These are phyloP conservation scores for Orthosia gracilis DNA, from an alignment of 2,888 invertebrate species.

Conservation along the genomic window DNA sequence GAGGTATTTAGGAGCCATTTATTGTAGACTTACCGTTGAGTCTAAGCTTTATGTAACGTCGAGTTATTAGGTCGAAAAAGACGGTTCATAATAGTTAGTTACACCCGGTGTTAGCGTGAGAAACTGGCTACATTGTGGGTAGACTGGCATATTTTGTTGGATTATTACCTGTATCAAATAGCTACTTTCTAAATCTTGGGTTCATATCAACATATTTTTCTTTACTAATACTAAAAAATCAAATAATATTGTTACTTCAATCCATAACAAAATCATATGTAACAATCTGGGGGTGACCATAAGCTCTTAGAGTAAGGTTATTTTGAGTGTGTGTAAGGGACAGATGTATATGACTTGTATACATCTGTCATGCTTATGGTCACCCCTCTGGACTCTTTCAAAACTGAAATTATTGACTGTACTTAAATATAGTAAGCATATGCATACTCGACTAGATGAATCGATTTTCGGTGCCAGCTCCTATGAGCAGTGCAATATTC, in stretches of 20 bases:
- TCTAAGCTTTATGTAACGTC: slow-evolving; percentile 53
- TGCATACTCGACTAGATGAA: slow-evolving; percentile 28
- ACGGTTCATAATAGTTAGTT: slow-evolving; percentile 56
- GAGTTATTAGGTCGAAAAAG: slow-evolving; percentile 60
- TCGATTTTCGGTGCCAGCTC: slow-evolving; percentile 34
- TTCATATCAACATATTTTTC: background rate
- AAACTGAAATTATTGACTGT: slow-evolving; percentile 20
- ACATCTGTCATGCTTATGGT: too few species aligned
- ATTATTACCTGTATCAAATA: background rate
- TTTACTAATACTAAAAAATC: background rate
- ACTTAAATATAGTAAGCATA: slow-evolving; percentile 1
- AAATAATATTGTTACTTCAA: background rate
- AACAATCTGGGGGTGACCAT: too few species aligned
- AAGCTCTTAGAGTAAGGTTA: too few species aligned
- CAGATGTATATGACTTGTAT: too few species aligned
- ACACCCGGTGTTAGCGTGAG: slow-evolving; percentile 23
- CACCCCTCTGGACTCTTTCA: too few species aligned
- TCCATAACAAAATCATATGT: background rate
- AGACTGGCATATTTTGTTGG: slow-evolving; percentile 10
- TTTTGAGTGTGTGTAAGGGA: too few species aligned
- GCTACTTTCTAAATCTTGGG: background rate
- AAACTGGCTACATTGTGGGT: slow-evolving; percentile 21
- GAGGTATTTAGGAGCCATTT: slow-evolving; percentile 47
- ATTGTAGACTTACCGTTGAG: slow-evolving; percentile 54
- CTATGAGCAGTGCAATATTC: slow-evolving; percentile 37